These are phyloP conservation scores for Pachymerium ferrugineum DNA, from an alignment of 2,888 invertebrate genomes.

Conservation along the genomic window DNA sequence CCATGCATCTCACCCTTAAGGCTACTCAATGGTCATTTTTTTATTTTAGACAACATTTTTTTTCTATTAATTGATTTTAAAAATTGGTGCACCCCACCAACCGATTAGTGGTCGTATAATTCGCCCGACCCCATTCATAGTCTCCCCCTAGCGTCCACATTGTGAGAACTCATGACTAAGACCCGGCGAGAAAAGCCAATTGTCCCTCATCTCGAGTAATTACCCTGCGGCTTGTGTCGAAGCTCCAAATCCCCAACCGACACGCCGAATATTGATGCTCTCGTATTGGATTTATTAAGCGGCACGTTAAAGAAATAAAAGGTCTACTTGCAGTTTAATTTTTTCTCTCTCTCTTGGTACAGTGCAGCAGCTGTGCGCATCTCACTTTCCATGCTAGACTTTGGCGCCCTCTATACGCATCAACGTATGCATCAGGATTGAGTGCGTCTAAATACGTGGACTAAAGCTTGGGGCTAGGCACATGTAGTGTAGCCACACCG, in stretches of 20 bases:
- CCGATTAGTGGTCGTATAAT: slow-evolving; percentile 6
- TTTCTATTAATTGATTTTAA: not conserved
- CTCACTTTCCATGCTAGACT: not conserved
- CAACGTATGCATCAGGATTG: not conserved
- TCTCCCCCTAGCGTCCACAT: not conserved
- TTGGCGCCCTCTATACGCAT: not conserved
- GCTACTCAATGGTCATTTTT: no score
- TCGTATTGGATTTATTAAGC: slow-evolving; percentile 3
- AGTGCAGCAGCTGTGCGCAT: slow-evolving; percentile 1
- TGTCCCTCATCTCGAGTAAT: slow-evolving; percentile 20
- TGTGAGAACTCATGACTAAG: not conserved
- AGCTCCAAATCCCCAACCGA: not conserved
- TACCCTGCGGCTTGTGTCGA: slow-evolving; percentile 21
- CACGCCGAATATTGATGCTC: not conserved
- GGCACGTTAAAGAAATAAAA: slow-evolving; percentile 5
- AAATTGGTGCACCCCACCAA: not conserved
- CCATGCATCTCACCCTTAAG: no score
- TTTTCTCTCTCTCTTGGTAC: not conserved
- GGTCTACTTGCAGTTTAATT: slow-evolving; percentile 1
- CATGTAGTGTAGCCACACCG: not conserved
- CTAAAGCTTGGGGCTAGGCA: not conserved
- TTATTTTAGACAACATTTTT: no score
- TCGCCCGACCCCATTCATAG: not conserved
- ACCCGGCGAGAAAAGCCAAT: slow-evolving; percentile 6
- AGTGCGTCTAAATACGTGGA: not conserved